Base-by-base conservation (phyloP, 2,797 vertebrate genomes). In the Gallinago stenura region DNA sequence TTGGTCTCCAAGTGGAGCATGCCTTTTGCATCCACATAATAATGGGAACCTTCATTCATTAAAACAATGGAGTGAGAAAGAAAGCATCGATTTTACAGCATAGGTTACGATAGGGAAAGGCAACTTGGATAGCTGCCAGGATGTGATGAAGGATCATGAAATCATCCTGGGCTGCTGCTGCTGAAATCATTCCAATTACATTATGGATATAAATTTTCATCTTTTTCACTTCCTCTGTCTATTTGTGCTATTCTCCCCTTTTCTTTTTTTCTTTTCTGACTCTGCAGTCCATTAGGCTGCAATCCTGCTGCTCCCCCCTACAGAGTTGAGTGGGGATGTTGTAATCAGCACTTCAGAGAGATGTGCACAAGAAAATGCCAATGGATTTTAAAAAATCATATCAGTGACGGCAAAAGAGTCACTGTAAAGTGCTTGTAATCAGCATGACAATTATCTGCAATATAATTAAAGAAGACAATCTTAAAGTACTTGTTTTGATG, bases 281-380 rank as follows among this genome's bases (percentile, higher is more conserved):
- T 89, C 56, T 79, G 41, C 51, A 86, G 58, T 87, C 54, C 89
- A 78, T 86, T 92, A 91, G 33, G 30, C 57, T 92, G 56, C 39
- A 78, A 10, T 85, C 51, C 53, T 92, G 53, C 68, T 30, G 45
- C 37, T 94, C 22, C 18, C 33, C 31, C 72, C 72, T 33, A 25
- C 57, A 62, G 92, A 60, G 72, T 2, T 94, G 76, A 95, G 73
- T 70, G 69, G 46, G 39, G 46, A 93, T 62, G 72, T 65, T 91
- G 46, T 72, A 96, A 96, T 93, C 87, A 93, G 65, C 79, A 54
- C n/a, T 95, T 95, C 54, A 95, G 92, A 72, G 50, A 89, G 79
- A 91, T 83, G 76, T 87, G 91, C 76, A 69, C 12, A 48, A 72
- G 70, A 50, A 91, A 93, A 83, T 88, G 66, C 77, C 66, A 90